Conservation (phyloP, 2,888 invertebrate species). For the Incurvaria masculella region DNA sequence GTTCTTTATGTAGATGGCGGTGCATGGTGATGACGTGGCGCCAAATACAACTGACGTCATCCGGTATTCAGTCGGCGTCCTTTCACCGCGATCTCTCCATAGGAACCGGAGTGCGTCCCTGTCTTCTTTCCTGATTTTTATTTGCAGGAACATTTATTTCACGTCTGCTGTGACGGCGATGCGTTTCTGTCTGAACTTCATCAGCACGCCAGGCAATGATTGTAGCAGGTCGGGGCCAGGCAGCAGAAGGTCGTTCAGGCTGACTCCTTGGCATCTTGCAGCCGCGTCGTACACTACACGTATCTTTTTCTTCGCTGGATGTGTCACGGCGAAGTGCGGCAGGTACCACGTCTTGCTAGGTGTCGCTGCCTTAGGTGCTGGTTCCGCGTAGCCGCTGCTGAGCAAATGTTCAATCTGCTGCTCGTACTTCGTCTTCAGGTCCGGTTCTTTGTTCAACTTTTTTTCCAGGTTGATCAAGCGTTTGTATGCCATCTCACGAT, state of each 20-base stretch:
- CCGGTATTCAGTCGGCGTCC: too few relatives aligned
- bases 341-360: conserved; percentile 9
- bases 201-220: neutral
- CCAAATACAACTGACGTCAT: too few relatives aligned
- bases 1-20: neutral
- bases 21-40: too few relatives aligned
- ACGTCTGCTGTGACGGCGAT: neutral
- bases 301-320: conserved; percentile 8
- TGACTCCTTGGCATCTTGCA: conserved; percentile 7
- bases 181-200: neutral
- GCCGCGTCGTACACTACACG: conserved; percentile 13
- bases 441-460: conserved; percentile 8
- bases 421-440: conserved; percentile 5
- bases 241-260: conserved; percentile 5
- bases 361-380: neutral
- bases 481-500: conserved; percentile 2
- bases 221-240: neutral
- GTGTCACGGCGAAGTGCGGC: conserved; percentile 15
- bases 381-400: conserved; percentile 11
- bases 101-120: too few relatives aligned
- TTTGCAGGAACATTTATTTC: neutral
- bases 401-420: conserved; percentile 9
- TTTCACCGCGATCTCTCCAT: too few relatives aligned
- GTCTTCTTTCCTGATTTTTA: neutral
- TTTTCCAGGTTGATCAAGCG: conserved; percentile 7